phyloP scores from a whole-genome alignment of 2,797 vertebrate genomes.

The Ctenopoma multispine region DNA sequence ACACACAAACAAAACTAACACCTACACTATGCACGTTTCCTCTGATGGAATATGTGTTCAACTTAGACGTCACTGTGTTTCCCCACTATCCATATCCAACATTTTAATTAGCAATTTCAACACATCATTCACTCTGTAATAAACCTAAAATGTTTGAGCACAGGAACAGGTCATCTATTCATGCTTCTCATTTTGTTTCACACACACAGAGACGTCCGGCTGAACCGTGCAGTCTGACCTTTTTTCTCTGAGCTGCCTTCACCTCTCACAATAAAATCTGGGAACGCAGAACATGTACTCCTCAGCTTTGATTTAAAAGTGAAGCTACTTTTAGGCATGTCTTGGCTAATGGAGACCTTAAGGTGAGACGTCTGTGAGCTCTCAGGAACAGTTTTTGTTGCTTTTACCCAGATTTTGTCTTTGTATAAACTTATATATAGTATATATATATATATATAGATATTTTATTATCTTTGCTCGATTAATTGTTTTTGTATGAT shows the following conservation, averaged over 20 bases:
- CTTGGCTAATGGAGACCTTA: not conserved
- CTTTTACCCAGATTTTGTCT: not conserved
- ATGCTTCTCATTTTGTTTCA: not conserved
- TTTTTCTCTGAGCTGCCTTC: conserved; percentile 12
- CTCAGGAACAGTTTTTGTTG: not conserved
- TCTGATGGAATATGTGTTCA: not conserved
- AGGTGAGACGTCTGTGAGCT: not conserved
- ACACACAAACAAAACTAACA: conserved; percentile 4
- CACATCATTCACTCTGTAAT: not conserved
- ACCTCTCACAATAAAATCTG: not conserved
- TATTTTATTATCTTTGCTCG: too few relatives aligned
- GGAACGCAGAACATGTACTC: not conserved
- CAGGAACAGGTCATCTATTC: not conserved
- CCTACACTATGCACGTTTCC: not conserved
- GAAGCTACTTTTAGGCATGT: conserved; percentile 2
- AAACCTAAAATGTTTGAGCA: not conserved
- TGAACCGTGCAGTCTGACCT: not conserved
- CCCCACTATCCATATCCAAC: not conserved
- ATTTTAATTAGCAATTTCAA: not conserved
- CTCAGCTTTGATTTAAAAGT: conserved; percentile 7
- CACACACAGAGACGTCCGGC: not conserved
- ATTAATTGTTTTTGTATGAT: too few relatives aligned
- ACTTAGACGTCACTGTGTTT: not conserved
- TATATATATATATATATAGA: too few relatives aligned
- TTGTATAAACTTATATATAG: too few relatives aligned